Base-by-base conservation (phyloP, 2,797 vertebrate species). In the Prunella strophiata region DNA sequence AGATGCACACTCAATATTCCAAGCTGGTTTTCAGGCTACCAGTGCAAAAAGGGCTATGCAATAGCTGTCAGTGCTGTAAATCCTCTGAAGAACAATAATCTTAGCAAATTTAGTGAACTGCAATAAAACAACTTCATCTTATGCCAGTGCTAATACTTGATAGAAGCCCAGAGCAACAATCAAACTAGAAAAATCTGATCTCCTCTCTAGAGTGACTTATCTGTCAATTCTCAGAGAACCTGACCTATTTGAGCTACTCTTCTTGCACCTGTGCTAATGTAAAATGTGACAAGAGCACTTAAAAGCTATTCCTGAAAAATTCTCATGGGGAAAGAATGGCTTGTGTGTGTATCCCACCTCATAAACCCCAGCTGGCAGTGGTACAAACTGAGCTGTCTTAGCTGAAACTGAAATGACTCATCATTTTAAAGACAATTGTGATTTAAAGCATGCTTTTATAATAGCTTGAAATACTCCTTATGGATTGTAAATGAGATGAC, bases 251-350 rank as follows among this genome's bases (percentile, higher is more conserved):
- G 67, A 90, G 29, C 58, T 91, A 29, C 70, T 14, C 29, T 89
- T 85, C 67, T 86, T 63, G 16, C 43, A 67, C 58, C 78, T 16
- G 3, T 36, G 38, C 50, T 91, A 79, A 62, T 76, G 88, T 66
- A 68, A 80, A 89, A 89, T 75, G 59, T 82, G 84, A 95, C 23
- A 92, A 92, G n/a, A 88, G 36, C 40, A 61, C 68, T 95, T 86
- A 79, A 81, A 92, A 86, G 52, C 13, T 54, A 43, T 54, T 73
- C 45, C 51, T 76, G 63, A 84, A 77, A 90, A 93, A 79, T 75
- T 51, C 22, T 73, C 51, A 38, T 42, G 67, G 73, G 36, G 26
- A 83, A 83, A 63, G 72, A 32, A 58, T 59, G 47, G 9, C 26
- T 87, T 71, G 51, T 74, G 66, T 62, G 40, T 80, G 15, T 79